Percentiles rank a stretch among this genome's conserved stretches.
These are phyloP conservation scores for Etheostoma perlongum DNA, from an alignment of 2,797 vertebrate species.

Conservation along the genomic window DNA sequence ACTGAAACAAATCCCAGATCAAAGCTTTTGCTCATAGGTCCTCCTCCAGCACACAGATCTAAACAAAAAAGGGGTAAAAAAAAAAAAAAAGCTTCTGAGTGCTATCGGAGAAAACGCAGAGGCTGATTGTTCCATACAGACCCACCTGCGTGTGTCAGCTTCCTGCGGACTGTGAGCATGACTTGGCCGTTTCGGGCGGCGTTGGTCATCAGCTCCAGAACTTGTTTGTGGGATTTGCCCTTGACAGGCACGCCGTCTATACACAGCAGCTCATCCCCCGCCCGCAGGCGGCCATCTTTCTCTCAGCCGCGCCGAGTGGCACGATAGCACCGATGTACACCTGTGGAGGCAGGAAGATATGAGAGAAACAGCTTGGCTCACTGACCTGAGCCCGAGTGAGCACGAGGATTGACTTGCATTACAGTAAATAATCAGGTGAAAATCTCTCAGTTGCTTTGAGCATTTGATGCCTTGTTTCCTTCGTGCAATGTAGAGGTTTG, in stretches of 20 bases:
- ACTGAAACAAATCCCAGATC: slow-evolving; percentile 58
- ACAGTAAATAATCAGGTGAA: neutral
- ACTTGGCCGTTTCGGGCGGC: slow-evolving; percentile 98
- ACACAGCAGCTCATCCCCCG: slow-evolving; percentile 95
- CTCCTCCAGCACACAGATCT: slow-evolving; percentile 48
- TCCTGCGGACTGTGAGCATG: slow-evolving; percentile 94
- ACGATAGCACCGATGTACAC: slow-evolving; percentile 98
- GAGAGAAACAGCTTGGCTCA: neutral
- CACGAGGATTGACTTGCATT: neutral
- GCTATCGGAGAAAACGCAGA: slow-evolving; percentile 12
- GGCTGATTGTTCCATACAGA: slow-evolving; percentile 15
- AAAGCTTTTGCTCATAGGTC: slow-evolving; percentile 61
- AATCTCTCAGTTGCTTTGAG: slow-evolving; percentile 20
- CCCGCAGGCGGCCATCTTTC: slow-evolving; percentile 94
- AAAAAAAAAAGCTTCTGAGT: slow-evolving; percentile 5
- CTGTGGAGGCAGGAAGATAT: slow-evolving; percentile 69
- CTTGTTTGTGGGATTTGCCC: slow-evolving; percentile 97
- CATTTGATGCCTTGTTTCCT: neutral
- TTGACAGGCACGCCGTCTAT: slow-evolving; percentile 95
- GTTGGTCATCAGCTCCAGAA: slow-evolving; percentile 97
- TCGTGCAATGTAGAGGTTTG: neutral
- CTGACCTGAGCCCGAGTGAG: neutral
- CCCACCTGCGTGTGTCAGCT: slow-evolving; percentile 89
- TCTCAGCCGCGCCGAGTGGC: slow-evolving; percentile 94
- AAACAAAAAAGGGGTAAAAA: slow-evolving; percentile 26